Evolutionary conservation across 1,140 invertebrate genomes (phyloP), one percentile per base, ranked within the genome.

Genomic region (Chironomus striatipennis): DNA sequence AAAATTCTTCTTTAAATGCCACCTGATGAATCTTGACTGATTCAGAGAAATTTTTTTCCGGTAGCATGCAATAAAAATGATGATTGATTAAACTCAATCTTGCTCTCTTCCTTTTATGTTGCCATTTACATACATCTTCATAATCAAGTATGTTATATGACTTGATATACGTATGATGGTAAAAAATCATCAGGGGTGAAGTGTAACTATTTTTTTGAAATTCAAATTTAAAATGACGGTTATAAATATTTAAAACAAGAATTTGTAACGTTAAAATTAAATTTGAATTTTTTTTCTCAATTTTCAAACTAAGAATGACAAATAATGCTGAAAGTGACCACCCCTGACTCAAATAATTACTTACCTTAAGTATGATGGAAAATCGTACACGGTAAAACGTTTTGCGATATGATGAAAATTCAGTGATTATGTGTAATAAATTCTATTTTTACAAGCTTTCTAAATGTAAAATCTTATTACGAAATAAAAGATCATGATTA

Each of bases 371-470:
- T 47, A 57, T n/a, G 12, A 57, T 57, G n/a, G 15, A 57, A 57
- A 57, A n/a, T 18, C n/a, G 17, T 9, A 70, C 9, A 70, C 9
- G n/a, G 20, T 70, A 17, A 57, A 57, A 57, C 9, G 17, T 70
- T 18, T 70, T 70, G 65, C 65, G 65, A 70, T 70, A 70, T 70
- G 65, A 70, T 70, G 65, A 70, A 70, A 57, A 21, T 20, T 9
- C 17, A 70, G 65, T 21, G 65, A 70, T 70, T 70, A 70, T 70
- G 18, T 70, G 65, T 70, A 70, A 70, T 70, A 70, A 70, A 70
- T 18, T 70, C 65, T 70, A 70, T 70, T 70, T 70, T 70, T 70
- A 21, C 65, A 70, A 21, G 65, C 65, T 70, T 70, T 70, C 65
- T 70, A 70, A 70, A 70, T 70, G 65, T 70, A 21, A 67, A 70